Base-by-base conservation (phyloP, 2,888 invertebrate species). In the Nesidiocoris tenuis region DNA sequence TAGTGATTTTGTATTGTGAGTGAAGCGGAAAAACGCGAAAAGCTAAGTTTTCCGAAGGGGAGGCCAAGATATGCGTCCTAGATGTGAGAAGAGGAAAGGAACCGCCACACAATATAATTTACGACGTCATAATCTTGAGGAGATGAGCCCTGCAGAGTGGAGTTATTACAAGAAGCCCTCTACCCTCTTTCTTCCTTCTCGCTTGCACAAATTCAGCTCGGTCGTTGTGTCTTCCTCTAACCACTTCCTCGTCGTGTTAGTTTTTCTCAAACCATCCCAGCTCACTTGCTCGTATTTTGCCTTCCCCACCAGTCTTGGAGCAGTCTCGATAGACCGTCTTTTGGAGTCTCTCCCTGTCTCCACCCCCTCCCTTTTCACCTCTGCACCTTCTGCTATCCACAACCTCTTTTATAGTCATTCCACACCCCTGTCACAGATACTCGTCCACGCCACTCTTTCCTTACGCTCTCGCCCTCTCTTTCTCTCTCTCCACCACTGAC, bases 61-160 rank as follows among this genome's bases (percentile, higher is more conserved):
- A n/a, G n/a, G n/a, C n/a, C n/a, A n/a, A n/a, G 39, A 39, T 39
- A 39, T 39, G 39, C 39, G 3, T 7, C 5, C 5, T 7, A 39
- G 39, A 12, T 12, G 39, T 12, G 39, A 39, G 56, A 16, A 21
- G 67, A 54, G 56, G 67, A 54, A 22, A 39, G 55, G 22, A 55
- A 55, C 55, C 18, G 54, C 22, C 21, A 55, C 54, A 21, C 67
- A 67, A 67, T 67, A 67, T 55, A 67, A 67, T 67, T 67, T 67
- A 67, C 67, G 67, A 67, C 54, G 55, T 67, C 67, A 67, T 67
- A 67, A 67, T 67, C 67, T 67, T 56, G 56, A 67, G 67, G 22
- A 67, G 67, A 67, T 67, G 56, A 39, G 39, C 39, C 39, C 39
- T 39, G 67, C 67, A 55, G n/a, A 55, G 55, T 55, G 67, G 55